These are phyloP conservation scores for Eudasyphora cyanicolor DNA, from an alignment of 2,888 invertebrate species.

Conservation along the genomic window DNA sequence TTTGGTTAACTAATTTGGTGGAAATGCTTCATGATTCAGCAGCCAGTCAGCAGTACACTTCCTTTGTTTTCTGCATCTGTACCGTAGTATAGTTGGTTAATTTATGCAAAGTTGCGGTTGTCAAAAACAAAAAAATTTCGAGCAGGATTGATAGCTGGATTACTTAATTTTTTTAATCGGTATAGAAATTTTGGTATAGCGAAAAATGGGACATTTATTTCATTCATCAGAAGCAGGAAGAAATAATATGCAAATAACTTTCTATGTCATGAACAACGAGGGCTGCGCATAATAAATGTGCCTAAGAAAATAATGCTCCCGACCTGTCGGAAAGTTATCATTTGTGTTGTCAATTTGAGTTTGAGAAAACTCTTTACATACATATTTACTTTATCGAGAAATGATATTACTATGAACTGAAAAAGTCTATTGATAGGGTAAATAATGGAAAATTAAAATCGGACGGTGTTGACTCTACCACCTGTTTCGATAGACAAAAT, in stretches of 20 bases:
- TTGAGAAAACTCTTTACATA: too few species aligned
- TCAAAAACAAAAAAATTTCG: slow-evolving; percentile 21
- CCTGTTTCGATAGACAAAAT: too few species aligned
- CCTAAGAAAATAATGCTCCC: too few species aligned
- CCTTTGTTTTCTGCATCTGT: background rate
- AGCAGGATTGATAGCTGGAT: slow-evolving; percentile 24
- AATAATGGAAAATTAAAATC: too few species aligned
- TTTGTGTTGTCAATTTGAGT: too few species aligned
- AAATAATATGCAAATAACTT: slow-evolving; percentile 18
- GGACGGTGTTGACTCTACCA: too few species aligned
- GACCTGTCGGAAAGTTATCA: slow-evolving; percentile 7
- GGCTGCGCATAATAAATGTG: background rate
- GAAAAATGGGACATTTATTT: background rate
- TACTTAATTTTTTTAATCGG: too few species aligned
- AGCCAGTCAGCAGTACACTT: background rate
- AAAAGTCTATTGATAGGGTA: too few species aligned
- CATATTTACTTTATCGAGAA: too few species aligned
- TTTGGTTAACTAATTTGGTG: slow-evolving; percentile 22
- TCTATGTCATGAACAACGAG: slow-evolving; percentile 4
- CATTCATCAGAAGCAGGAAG: background rate
- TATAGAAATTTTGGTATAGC: background rate
- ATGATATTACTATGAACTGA: too few species aligned
- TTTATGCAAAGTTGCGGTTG: slow-evolving; percentile 47
- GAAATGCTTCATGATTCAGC: slow-evolving; percentile 5
- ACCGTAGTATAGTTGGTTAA: background rate